phyloP scores from a whole-genome alignment of 2,797 vertebrate genomes.

The Cottoperca gobio region DNA sequence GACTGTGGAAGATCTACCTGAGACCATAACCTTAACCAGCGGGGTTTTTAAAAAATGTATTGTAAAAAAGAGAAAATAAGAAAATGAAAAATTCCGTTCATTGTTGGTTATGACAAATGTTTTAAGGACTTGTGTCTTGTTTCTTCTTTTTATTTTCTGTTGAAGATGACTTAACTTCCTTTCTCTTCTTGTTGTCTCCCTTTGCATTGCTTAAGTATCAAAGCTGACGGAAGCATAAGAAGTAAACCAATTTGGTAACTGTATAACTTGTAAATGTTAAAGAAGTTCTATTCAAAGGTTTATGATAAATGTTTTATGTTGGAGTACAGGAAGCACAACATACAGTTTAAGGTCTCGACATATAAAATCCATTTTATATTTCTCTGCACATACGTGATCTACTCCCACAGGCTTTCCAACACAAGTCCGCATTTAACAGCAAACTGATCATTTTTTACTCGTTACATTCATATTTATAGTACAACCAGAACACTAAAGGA shows the following conservation, averaged over 20 bases:
- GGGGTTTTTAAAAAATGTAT: conserved; percentile 91
- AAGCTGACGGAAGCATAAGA: conserved; percentile 87
- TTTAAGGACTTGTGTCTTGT: conserved; percentile 91
- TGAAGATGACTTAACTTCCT: conserved; percentile 89
- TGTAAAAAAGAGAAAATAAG: conserved; percentile 78
- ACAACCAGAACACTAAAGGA: conserved; percentile 49
- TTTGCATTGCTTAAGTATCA: conserved; percentile 87
- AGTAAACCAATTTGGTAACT: conserved; percentile 92
- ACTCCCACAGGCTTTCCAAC: conserved; percentile 66
- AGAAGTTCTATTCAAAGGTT: conserved; percentile 87
- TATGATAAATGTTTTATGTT: conserved; percentile 88
- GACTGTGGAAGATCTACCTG: conserved; percentile 91
- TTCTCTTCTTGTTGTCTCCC: conserved; percentile 86
- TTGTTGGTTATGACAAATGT: conserved; percentile 91
- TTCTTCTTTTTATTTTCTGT: conserved; percentile 75
- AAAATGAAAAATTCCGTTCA: conserved; percentile 87
- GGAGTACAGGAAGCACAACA: conserved; percentile 88
- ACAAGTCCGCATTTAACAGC: conserved; percentile 35
- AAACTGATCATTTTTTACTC: conserved; percentile 30
- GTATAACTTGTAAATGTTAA: conserved; percentile 90
- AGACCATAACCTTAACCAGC: conserved; percentile 92
- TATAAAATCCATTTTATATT: conserved; percentile 78
- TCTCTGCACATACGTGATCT: conserved; percentile 74
- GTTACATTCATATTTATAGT: conserved; percentile 59
- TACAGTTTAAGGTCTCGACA: conserved; percentile 77